phyloP scores from a whole-genome alignment of 2,888 invertebrate genomes.

The Rotaria magnacalcarata region DNA sequence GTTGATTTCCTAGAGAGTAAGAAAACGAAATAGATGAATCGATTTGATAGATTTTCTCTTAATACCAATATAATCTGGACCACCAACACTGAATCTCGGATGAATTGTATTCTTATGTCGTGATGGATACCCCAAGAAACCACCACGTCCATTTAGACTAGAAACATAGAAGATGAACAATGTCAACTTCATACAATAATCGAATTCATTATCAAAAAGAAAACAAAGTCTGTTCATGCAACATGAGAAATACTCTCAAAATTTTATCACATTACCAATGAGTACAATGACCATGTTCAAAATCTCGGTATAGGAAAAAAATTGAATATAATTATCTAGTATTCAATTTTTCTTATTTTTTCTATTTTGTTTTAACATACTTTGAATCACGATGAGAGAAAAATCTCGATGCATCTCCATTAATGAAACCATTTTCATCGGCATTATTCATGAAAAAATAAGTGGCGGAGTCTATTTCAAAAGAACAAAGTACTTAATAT shows the following conservation, averaged over 20 bases:
- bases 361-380: background rate
- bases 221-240: background rate
- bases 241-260: background rate
- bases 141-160: background rate
- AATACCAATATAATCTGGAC: background rate
- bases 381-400: background rate
- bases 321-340: no score
- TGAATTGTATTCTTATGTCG: background rate
- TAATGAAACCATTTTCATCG: conserved; percentile 2
- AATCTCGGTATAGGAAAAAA: background rate
- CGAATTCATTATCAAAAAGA: no score
- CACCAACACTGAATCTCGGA: background rate
- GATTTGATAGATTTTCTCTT: background rate
- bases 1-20: background rate
- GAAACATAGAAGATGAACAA: background rate
- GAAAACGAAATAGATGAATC: background rate
- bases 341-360: no score
- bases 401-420: background rate
- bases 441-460: background rate
- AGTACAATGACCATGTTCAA: background rate
- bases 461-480: conserved; percentile 47
- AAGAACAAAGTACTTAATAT: conserved; percentile 12
- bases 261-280: background rate
- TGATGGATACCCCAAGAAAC: background rate
- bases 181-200: no score